Conservation (phyloP, 2,113 vertebrate genomes). For the Campylorhamphus procurvoides region DNA sequence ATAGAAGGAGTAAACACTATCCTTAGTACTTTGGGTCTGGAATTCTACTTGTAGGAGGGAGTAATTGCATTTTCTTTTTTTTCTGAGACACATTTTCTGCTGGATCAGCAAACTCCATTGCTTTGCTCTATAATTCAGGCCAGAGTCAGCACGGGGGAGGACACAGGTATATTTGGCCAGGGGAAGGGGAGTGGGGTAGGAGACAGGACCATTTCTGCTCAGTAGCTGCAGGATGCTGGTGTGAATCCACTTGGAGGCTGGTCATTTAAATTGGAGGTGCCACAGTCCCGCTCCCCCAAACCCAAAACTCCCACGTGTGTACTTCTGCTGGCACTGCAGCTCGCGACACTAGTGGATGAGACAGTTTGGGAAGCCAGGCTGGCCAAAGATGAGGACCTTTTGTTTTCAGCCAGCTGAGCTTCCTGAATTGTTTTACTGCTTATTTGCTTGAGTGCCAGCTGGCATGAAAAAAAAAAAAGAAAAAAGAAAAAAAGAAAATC, state of each 20-base stretch:
- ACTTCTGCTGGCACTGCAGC: neutral
- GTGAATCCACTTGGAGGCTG: neutral
- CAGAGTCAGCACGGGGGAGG: neutral
- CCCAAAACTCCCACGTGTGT: neutral
- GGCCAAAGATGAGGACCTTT: neutral
- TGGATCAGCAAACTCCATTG: fast-evolving
- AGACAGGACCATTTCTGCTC: neutral
- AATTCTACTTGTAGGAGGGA: neutral
- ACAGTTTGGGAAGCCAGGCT: neutral
- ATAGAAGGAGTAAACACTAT: neutral
- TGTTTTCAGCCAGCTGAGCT: neutral
- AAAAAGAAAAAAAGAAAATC: neutral
- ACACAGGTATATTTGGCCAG: neutral
- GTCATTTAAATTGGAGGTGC: neutral
- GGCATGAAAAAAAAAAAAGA: neutral
- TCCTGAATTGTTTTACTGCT: neutral
- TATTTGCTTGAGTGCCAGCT: neutral
- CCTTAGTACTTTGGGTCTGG: neutral
- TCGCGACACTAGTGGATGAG: neutral
- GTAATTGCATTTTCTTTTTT: neutral
- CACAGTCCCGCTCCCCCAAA: neutral
- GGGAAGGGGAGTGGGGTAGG: neutral
- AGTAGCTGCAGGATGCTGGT: neutral
- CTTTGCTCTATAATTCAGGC: neutral
- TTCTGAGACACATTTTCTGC: neutral